Percentiles rank a stretch among this genome's conserved stretches.
Conservation (phyloP, 2,888 invertebrate genomes). For the Nemurella pictetii region DNA sequence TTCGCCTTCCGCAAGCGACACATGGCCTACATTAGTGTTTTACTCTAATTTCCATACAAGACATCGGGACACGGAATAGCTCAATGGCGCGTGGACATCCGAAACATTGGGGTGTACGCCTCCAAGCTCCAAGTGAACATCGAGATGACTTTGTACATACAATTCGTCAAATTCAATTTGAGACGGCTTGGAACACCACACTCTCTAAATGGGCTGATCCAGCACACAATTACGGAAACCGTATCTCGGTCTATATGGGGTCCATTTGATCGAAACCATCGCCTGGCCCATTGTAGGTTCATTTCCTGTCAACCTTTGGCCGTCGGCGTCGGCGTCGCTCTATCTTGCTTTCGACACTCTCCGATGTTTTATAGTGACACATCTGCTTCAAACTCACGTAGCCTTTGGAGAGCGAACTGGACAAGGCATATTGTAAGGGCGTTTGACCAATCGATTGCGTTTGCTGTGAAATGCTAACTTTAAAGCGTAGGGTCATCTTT, state of each 20-base stretch:
- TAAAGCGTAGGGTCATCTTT: not conserved
- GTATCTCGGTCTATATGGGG: not conserved
- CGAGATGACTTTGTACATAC: not conserved
- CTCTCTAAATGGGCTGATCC: constrained; percentile 2
- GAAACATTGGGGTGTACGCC: not conserved
- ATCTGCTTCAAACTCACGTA: constrained; percentile 5
- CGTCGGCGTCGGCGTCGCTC: not conserved
- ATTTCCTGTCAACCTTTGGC: constrained; percentile 9
- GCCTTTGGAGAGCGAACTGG: not conserved
- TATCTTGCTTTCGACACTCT: not conserved
- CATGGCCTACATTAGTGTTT: not conserved
- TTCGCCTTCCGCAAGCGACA: not conserved
- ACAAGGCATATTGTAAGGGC: not conserved
- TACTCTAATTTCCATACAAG: not conserved
- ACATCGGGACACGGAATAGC: not conserved
- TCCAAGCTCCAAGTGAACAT: not conserved
- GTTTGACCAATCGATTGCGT: not conserved
- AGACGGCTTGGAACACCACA: not conserved
- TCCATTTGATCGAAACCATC: not conserved
- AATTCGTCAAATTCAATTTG: constrained; percentile 21
- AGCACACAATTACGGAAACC: constrained; percentile 28
- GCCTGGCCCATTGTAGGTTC: not conserved
- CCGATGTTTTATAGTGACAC: constrained; percentile 5
- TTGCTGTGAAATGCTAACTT: not conserved
- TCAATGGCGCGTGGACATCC: not conserved